Conservation (phyloP, 2,797 vertebrate genomes). For the Hippoglossus hippoglossus region DNA sequence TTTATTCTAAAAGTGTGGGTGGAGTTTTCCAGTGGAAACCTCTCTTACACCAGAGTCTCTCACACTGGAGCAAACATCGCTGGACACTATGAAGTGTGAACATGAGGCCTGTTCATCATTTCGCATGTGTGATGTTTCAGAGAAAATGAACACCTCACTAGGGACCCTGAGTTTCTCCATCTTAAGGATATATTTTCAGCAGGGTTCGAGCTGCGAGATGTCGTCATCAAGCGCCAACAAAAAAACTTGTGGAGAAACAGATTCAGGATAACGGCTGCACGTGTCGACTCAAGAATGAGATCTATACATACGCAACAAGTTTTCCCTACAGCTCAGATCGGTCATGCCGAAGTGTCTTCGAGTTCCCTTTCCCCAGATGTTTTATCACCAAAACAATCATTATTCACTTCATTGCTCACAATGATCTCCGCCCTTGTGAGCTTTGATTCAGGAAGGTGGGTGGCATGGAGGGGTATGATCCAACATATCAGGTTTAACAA, state of each 20-base stretch:
- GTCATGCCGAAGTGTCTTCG: neutral
- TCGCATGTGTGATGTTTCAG: slow-evolving; percentile 17
- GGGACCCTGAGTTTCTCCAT: slow-evolving; percentile 21
- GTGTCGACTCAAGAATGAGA: neutral
- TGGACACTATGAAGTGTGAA: slow-evolving; percentile 7
- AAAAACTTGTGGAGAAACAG: neutral
- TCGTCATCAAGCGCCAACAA: neutral
- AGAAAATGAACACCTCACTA: slow-evolving; percentile 5
- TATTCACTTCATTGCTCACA: neutral
- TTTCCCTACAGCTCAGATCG: too few relatives aligned
- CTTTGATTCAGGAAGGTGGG: slow-evolving; percentile 20
- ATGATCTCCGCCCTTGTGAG: neutral
- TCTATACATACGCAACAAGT: neutral
- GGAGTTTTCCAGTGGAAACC: slow-evolving; percentile 11
- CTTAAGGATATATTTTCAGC: slow-evolving; percentile 10
- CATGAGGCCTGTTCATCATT: slow-evolving; percentile 17
- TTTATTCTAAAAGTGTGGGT: slow-evolving; percentile 9
- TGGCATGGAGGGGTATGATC: slow-evolving; percentile 8
- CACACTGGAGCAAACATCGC: slow-evolving; percentile 2
- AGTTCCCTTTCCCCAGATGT: slow-evolving; percentile 12
- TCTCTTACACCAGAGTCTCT: neutral
- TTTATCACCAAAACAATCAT: slow-evolving; percentile 9
- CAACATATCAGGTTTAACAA: slow-evolving; percentile 42
- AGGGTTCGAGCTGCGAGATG: slow-evolving; percentile 15
- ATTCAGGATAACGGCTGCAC: neutral